Conservation (phyloP, 30 jellyfish, hydroid and myxozoan species). For the Hydractinia symbiolongicarpus region DNA sequence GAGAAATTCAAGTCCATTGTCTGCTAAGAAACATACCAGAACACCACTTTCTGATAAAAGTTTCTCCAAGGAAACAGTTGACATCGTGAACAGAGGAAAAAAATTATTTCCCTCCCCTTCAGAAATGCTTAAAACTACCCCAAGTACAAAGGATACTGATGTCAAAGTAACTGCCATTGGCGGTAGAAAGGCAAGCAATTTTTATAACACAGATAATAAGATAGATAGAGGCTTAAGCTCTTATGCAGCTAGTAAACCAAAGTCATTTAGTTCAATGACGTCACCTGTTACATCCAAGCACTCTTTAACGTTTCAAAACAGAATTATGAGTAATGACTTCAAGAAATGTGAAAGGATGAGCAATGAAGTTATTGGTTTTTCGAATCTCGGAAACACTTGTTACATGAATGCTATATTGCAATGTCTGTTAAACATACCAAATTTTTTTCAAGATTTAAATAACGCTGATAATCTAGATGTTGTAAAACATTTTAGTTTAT, state of each 20-base stretch:
- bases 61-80: not conserved
- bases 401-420: slow-evolving; percentile 86
- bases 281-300: not conserved
- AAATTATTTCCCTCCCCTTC: not conserved
- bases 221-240: not conserved
- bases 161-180: not conserved
- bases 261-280: not conserved
- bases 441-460: slow-evolving; percentile 55
- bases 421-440: slow-evolving; percentile 70
- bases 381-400: slow-evolving; percentile 84
- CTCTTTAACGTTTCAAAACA: not conserved
- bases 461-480: slow-evolving; percentile 17
- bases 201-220: not conserved
- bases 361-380: slow-evolving; percentile 50
- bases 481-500: slow-evolving; percentile 11
- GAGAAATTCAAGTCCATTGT: not conserved
- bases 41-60: slow-evolving; percentile 7
- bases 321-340: not conserved
- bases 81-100: not conserved
- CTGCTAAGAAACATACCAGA: not conserved
- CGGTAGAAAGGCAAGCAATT: not conserved
- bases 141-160: not conserved
- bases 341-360: not conserved
- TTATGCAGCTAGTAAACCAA: not conserved
- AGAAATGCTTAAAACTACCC: not conserved